These are phyloP conservation scores for Nasonia longicornis DNA, from an alignment of 1,140 invertebrate species.

Conservation along the genomic window DNA sequence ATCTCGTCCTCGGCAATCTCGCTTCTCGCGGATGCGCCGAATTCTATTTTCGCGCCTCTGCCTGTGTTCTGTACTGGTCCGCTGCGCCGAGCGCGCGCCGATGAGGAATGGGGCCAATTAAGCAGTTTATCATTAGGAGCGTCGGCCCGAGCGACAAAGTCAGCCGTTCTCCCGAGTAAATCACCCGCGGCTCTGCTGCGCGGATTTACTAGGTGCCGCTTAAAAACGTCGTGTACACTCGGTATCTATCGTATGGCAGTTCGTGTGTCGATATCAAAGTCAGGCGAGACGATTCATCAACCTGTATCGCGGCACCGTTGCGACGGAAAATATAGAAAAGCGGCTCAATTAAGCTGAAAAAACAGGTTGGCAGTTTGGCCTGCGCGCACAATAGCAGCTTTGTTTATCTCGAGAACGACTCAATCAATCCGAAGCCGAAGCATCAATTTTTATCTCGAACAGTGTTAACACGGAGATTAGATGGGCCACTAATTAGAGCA, in stretches of 20 bases:
- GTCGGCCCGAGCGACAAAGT: slow-evolving; percentile 59
- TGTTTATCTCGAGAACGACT: neutral
- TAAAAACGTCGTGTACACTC: too few relatives aligned
- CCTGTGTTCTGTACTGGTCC: slow-evolving; percentile 12
- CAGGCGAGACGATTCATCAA: too few relatives aligned
- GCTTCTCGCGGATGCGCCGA: slow-evolving; percentile 4
- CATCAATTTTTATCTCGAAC: neutral
- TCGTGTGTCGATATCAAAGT: too few relatives aligned
- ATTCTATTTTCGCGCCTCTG: slow-evolving; percentile 58
- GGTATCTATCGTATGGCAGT: too few relatives aligned
- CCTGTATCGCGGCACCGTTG: too few relatives aligned
- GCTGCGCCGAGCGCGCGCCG: slow-evolving; percentile 28
- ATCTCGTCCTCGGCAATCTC: slow-evolving; percentile 6
- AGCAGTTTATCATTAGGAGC: slow-evolving; percentile 64
- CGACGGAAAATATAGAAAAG: neutral
- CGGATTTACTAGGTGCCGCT: neutral
- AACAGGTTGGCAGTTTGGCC: too few relatives aligned
- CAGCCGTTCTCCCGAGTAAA: slow-evolving; percentile 59
- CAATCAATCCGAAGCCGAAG: neutral
- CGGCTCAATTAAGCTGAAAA: neutral
- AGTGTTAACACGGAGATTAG: neutral
- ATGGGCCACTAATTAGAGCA: neutral
- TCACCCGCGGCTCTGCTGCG: slow-evolving; percentile 54
- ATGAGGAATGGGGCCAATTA: slow-evolving; percentile 67
- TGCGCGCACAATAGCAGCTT: neutral